These are phyloP conservation scores for Porites cylindrica DNA, from an alignment of 92 coral and sea anemone genomes.

Conservation along the genomic window DNA sequence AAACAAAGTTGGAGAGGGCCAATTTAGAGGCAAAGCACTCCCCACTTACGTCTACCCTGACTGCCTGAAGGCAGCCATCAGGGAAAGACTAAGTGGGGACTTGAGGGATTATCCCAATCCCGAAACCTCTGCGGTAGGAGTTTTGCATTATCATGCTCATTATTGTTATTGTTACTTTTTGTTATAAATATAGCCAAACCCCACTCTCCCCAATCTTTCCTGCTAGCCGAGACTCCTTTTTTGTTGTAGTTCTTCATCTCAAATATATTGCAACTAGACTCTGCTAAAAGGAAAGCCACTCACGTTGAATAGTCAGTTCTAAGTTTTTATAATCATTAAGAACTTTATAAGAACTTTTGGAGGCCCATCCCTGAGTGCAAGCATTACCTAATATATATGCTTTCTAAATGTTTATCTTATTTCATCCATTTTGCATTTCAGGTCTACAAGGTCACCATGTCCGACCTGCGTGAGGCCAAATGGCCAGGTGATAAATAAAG, in stretches of 20 bases:
- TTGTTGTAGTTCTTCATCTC: slow-evolving; percentile 12
- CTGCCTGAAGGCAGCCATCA: slow-evolving; percentile 28
- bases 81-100: slow-evolving; percentile 25
- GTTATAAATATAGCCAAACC: not conserved
- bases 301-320: slow-evolving; percentile 14
- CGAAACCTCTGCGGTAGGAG: slow-evolving; percentile 17
- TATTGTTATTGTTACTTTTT: not conserved
- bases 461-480: too few species aligned
- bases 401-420: slow-evolving; percentile 13
- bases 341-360: slow-evolving; percentile 10
- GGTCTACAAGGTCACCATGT: slow-evolving; percentile 1
- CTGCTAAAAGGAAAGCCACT: slow-evolving; percentile 14
- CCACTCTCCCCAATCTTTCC: slow-evolving; percentile 11
- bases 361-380: slow-evolving; percentile 19
- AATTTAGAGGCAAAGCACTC: not conserved
- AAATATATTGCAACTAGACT: slow-evolving; percentile 6
- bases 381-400: slow-evolving; percentile 15
- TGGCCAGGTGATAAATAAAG: slow-evolving; percentile 41
- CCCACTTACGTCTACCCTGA: not conserved
- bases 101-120: not conserved
- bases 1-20: not conserved
- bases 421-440: slow-evolving; percentile 35
- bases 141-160: slow-evolving; percentile 15
- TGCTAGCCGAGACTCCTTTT: slow-evolving; percentile 20
- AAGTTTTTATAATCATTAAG: not conserved